These are phyloP conservation scores for Dryobota labecula DNA, from an alignment of 2,888 invertebrate species.

Conservation along the genomic window DNA sequence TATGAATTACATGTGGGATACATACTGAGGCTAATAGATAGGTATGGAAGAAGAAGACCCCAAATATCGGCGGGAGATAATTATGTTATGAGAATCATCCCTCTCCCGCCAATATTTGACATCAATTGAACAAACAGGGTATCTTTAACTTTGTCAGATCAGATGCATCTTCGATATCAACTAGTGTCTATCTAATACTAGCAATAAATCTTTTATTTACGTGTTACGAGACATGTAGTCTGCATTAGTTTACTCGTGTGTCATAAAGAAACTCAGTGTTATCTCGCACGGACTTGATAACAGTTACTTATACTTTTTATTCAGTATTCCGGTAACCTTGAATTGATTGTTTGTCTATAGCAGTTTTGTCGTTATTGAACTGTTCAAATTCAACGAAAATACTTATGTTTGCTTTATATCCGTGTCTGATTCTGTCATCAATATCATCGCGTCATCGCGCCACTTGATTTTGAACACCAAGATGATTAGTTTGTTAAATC, in stretches of 20 bases:
- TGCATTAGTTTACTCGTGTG: slow-evolving; percentile 24
- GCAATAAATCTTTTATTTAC: slow-evolving; percentile 38
- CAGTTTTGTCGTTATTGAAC: slow-evolving; percentile 1
- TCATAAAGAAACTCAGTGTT: slow-evolving; percentile 24
- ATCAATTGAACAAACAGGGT: neutral
- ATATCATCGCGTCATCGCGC: neutral
- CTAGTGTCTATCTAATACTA: neutral
- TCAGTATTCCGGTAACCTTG: slow-evolving; percentile 18
- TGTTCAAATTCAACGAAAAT: slow-evolving; percentile 8
- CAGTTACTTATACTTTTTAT: slow-evolving; percentile 28
- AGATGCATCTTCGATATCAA: slow-evolving; percentile 18
- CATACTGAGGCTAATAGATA: neutral
- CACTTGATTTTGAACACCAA: neutral
- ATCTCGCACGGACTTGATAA: slow-evolving; percentile 53
- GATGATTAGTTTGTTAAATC: slow-evolving; percentile 6
- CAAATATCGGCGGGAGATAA: neutral
- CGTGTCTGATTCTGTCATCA: slow-evolving; percentile 11
- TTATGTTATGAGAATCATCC: neutral
- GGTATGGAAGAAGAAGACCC: neutral
- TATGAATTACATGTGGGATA: neutral
- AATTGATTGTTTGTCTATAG: slow-evolving; percentile 3
- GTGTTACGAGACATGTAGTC: slow-evolving; percentile 54
- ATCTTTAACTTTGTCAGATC: slow-evolving; percentile 1
- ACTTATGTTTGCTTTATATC: neutral
- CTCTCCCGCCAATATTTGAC: neutral